Evolutionary conservation across 2,888 invertebrate genomes (phyloP).

Genomic region (Lepidonotus clava): DNA sequence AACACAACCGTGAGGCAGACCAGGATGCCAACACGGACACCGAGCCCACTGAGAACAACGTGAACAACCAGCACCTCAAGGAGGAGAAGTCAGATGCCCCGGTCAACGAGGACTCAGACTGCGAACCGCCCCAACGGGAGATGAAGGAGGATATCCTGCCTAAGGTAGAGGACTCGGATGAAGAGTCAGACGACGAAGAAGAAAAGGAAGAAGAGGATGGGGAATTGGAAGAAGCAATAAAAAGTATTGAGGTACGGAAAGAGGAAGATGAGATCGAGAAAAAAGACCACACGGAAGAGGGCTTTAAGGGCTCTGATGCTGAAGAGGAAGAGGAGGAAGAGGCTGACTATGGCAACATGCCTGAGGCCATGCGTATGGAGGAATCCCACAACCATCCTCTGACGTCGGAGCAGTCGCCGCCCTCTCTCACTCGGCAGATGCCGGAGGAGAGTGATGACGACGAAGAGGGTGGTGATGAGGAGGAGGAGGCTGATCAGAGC

Average conservation of each 20-base stretch:
- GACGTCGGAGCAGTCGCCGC: conserved; percentile 34
- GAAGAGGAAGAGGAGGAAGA: conserved; percentile 58
- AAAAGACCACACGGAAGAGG: neutral
- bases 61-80: neutral
- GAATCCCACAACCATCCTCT: neutral
- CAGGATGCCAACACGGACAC: conserved; percentile 4
- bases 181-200: conserved; percentile 17
- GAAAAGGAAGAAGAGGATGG: conserved; percentile 55
- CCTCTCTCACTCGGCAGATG: conserved; percentile 40
- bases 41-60: neutral
- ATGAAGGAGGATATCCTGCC: neutral
- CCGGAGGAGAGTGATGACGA: conserved; percentile 40
- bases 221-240: conserved; percentile 52
- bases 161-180: conserved; percentile 6
- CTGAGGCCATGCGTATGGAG: conserved; percentile 31
- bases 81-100: conserved; percentile 26
- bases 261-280: conserved; percentile 46
- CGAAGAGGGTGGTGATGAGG: neutral
- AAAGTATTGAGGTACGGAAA: conserved; percentile 17
- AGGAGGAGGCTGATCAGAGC: conserved; percentile 12
- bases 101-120: conserved; percentile 34
- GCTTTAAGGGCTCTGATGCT: conserved; percentile 41
- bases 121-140: conserved; percentile 39
- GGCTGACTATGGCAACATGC: conserved; percentile 47
- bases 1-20: conserved; percentile 33